Evolutionary conservation across 2,888 invertebrate genomes (phyloP).

Genomic region (Eurytoma californica): DNA sequence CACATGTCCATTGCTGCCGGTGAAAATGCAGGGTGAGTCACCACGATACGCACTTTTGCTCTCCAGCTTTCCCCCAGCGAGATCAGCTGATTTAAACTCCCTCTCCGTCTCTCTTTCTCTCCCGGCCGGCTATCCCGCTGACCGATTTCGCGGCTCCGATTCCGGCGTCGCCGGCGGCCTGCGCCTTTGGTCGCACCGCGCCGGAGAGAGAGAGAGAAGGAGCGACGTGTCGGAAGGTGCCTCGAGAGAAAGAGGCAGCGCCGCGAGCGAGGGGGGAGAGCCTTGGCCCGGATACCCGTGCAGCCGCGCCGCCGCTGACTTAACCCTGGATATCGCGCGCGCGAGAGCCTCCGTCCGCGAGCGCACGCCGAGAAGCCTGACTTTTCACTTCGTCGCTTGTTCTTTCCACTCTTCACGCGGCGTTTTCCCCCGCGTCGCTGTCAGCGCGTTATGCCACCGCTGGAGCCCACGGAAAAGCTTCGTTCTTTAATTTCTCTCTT

Average conservation of each 20-base stretch:
- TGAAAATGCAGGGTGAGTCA: slow-evolving; percentile 81
- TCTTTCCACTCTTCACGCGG: not conserved
- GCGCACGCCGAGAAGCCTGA: not conserved
- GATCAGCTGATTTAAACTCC: slow-evolving; percentile 42
- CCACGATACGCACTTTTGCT: not conserved
- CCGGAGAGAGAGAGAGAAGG: slow-evolving; percentile 36
- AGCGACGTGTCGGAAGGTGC: not conserved
- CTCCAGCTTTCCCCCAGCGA: not conserved
- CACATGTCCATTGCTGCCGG: slow-evolving; percentile 81
- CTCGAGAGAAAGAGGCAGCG: not conserved
- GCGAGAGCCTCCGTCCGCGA: not conserved
- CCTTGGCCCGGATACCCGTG: slow-evolving; percentile 63
- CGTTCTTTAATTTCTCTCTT: no score
- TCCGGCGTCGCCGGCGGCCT: not conserved
- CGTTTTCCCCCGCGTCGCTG: not conserved
- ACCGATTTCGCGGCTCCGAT: slow-evolving; percentile 23
- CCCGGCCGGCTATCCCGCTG: slow-evolving; percentile 15
- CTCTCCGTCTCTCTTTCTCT: slow-evolving; percentile 35
- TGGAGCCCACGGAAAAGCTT: not conserved
- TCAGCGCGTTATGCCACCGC: not conserved
- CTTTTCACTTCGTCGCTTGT: slow-evolving; percentile 16
- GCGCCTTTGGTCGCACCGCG: not conserved
- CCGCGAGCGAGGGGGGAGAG: slow-evolving; percentile 45
- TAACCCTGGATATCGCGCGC: slow-evolving; percentile 54
- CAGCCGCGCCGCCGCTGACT: slow-evolving; percentile 42